These are phyloP conservation scores for Coelopa frigida DNA, from an alignment of 1,140 invertebrate genomes.

Conservation along the genomic window DNA sequence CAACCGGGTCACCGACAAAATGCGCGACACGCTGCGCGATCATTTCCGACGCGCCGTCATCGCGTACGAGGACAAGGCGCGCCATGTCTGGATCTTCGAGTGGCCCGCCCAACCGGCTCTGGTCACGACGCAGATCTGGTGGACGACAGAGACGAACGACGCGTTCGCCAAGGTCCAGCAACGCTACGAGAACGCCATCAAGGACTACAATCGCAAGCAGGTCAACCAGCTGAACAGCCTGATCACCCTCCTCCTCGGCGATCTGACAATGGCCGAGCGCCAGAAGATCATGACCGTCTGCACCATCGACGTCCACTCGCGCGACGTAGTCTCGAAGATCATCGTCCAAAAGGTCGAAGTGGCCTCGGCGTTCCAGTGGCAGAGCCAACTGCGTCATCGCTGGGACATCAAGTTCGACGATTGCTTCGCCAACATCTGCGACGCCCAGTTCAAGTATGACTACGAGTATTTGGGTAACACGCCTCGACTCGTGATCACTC, in stretches of 20 bases:
- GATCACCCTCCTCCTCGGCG: slow-evolving; percentile 72
- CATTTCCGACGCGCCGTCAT: slow-evolving; percentile 72
- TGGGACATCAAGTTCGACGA: slow-evolving; percentile 77
- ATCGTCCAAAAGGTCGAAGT: slow-evolving; percentile 75
- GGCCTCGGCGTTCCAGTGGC: slow-evolving; percentile 81
- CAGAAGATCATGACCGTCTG: slow-evolving; percentile 95
- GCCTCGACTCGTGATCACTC: slow-evolving; percentile 78
- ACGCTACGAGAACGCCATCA: slow-evolving; percentile 87
- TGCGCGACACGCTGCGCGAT: slow-evolving; percentile 70
- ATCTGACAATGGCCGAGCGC: slow-evolving; percentile 71
- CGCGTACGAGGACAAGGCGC: slow-evolving; percentile 82
- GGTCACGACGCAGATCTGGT: slow-evolving; percentile 90
- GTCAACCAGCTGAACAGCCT: slow-evolving; percentile 72
- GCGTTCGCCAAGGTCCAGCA: slow-evolving; percentile 84
- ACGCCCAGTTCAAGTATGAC: slow-evolving; percentile 81
- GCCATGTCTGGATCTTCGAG: slow-evolving; percentile 89
- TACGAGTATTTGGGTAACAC: slow-evolving; percentile 93
- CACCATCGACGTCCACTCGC: slow-evolving; percentile 85
- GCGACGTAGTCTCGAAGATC: slow-evolving; percentile 82
- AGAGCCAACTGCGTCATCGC: slow-evolving; percentile 80
- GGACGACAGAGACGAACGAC: slow-evolving; percentile 86
- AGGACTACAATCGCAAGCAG: slow-evolving; percentile 90
- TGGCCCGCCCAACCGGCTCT: slow-evolving; percentile 80
- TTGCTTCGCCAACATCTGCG: slow-evolving; percentile 90
- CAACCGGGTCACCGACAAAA: slow-evolving; percentile 74